Conservation (phyloP, 2,113 vertebrate species). For the Vombatus ursinus region DNA sequence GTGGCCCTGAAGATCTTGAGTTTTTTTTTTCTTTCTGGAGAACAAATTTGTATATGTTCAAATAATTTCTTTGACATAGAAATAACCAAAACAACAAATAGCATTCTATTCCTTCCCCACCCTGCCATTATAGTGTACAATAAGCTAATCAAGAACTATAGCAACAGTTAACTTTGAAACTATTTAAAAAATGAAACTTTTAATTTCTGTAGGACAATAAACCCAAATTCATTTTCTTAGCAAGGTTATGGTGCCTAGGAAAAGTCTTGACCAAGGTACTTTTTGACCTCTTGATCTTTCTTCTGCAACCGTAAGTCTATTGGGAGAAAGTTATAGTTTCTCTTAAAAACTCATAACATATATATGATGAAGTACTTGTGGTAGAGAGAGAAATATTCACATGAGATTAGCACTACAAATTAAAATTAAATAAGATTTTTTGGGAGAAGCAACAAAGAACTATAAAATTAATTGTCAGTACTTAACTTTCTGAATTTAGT, state of each 20-base stretch:
- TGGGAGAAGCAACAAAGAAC: conserved; percentile 43
- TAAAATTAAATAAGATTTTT: conserved; percentile 41
- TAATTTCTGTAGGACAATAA: conserved; percentile 74
- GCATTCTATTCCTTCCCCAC: conserved; percentile 27
- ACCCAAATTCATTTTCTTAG: conserved; percentile 83
- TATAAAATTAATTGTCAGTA: conserved; percentile 15
- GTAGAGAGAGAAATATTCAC: conserved; percentile 8
- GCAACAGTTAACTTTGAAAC: background rate
- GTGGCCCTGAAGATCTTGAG: background rate
- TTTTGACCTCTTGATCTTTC: conserved; percentile 79
- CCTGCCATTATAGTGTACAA: background rate
- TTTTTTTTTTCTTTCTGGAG: background rate
- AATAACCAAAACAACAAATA: conserved; percentile 20
- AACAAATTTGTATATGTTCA: conserved; percentile 30
- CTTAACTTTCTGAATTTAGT: conserved; percentile 52
- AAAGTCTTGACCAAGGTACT: conserved; percentile 76
- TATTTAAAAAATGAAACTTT: conserved; percentile 71
- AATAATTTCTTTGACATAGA: conserved; percentile 38
- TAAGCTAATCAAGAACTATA: background rate
- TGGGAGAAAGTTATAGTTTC: conserved; percentile 71
- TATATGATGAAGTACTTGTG: conserved; percentile 58
- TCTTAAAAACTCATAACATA: conserved; percentile 73
- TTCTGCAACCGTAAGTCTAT: conserved; percentile 73
- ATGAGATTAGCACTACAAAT: conserved; percentile 45
- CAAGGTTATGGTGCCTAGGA: conserved; percentile 78